Evolutionary conservation across 2,888 invertebrate species (phyloP), one percentile per base, ranked within the genome.

Genomic region (Dorcus hopei): DNA sequence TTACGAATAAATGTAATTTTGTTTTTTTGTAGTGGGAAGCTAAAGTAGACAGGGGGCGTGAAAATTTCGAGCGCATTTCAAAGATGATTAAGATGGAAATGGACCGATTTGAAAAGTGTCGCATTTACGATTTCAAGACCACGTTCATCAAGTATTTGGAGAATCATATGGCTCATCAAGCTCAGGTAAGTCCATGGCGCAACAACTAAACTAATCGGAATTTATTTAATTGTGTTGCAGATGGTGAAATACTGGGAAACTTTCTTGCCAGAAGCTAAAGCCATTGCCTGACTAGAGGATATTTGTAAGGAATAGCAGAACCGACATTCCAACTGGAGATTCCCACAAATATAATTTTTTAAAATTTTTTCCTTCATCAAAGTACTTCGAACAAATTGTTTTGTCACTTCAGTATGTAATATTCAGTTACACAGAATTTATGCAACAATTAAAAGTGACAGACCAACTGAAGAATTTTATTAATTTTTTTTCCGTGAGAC

Each of bases 1-100:
- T 14, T 14, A 14, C 14, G n/a, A 41, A 11, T 41, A n/a, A 11
- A 11, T 40, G 7, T 33, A 33, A 6, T 4, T 6, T 45, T n/a
- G n/a, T n/a, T 23, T 11, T 55, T 49, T 75, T 77, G 49, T 72
- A 95, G 90, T 95, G 95, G 96, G 95, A 97, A 77, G 84, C 91
- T 0, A 96, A 96, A 80, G 96, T 97, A n/a, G 96, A 97, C 72
- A 87, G 96, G 64, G 93, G 96, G 1, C 95, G 97, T 77, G 92
- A 94, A 69, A 97, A 96, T 74, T 98, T 98, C 79, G 95, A 97
- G 76, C 89, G 90, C 72, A 97, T 97, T 74, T 97, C 94, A 2
- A 88, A 89, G 68, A 93, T 93, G 80, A 96, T 98, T 66, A 93
- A 95, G 75, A 91, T 91, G 67, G 97, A 98, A 80, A 85, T 97